A percentile compares a stretch with the other conserved stretches of the same genome.
phyloP scores from a whole-genome alignment of 1,140 invertebrate genomes.

The Macrocentrus cingulum region DNA sequence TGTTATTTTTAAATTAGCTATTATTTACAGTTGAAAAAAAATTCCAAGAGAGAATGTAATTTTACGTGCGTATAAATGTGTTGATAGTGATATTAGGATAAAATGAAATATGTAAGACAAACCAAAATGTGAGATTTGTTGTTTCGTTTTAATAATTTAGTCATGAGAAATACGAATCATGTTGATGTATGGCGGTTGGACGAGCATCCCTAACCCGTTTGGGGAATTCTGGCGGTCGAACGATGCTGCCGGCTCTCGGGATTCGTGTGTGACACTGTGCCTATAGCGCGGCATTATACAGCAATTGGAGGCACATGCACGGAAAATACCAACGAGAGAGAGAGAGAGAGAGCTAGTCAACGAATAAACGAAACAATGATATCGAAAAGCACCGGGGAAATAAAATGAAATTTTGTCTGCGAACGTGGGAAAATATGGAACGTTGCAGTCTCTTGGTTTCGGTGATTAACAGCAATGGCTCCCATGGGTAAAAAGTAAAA shows the following conservation, averaged over 20 bases:
- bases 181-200: conserved; percentile 21
- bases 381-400: conserved; percentile 5
- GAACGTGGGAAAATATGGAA: not conserved
- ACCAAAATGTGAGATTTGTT: not conserved
- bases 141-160: not conserved
- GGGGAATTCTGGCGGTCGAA: conserved; percentile 21
- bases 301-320: not conserved
- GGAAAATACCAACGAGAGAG: not conserved
- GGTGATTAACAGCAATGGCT: not conserved
- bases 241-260: not conserved
- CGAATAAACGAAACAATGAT: conserved; percentile 7
- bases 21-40: too few relatives aligned
- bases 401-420: not conserved
- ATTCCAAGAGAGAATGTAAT: too few relatives aligned
- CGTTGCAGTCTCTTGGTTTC: not conserved
- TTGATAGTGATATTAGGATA: too few relatives aligned
- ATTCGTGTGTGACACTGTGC: not conserved
- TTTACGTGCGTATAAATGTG: too few relatives aligned
- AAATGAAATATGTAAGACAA: not conserved
- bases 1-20: too few relatives aligned
- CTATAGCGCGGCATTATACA: not conserved
- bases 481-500: conserved; percentile 2
- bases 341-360: too few relatives aligned
- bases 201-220: conserved; percentile 15
- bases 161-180: conserved; percentile 25